Evolutionary conservation across 2,113 vertebrate species (phyloP).

Genomic region (Serinus canaria): DNA sequence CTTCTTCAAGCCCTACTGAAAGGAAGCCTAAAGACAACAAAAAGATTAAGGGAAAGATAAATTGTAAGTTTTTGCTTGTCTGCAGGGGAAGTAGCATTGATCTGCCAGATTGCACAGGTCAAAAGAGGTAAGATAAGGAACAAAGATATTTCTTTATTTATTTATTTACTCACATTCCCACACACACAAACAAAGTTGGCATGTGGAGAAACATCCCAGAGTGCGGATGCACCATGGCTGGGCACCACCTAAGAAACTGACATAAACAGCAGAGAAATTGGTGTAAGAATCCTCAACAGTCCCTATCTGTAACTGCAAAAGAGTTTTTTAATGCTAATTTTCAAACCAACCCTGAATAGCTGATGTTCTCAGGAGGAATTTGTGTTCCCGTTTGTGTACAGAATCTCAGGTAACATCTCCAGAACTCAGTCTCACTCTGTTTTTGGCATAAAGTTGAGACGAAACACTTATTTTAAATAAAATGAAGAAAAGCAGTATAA

Average conservation of each 20-base stretch:
- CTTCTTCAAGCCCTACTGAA: neutral
- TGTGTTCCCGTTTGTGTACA: neutral
- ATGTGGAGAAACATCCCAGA: neutral
- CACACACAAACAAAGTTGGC: neutral
- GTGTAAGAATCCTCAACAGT: neutral
- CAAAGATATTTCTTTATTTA: neutral
- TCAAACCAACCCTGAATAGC: neutral
- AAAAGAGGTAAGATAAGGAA: neutral
- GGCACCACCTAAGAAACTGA: neutral
- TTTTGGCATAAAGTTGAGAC: slow-evolving; percentile 6
- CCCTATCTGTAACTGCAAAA: neutral
- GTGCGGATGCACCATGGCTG: neutral
- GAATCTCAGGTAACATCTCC: neutral
- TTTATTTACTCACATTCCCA: neutral
- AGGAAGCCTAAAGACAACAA: neutral
- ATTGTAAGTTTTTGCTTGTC: neutral
- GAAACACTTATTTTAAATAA: neutral
- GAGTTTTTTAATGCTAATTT: neutral
- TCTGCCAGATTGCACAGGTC: neutral
- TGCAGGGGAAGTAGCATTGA: neutral
- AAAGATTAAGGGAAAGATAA: neutral
- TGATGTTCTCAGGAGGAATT: neutral
- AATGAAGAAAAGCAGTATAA: neutral
- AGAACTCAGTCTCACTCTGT: neutral
- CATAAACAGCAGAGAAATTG: neutral